Evolutionary conservation across 2,113 vertebrate genomes (phyloP), one percentile per base, ranked within the genome.

Genomic region (Menura novaehollandiae): DNA sequence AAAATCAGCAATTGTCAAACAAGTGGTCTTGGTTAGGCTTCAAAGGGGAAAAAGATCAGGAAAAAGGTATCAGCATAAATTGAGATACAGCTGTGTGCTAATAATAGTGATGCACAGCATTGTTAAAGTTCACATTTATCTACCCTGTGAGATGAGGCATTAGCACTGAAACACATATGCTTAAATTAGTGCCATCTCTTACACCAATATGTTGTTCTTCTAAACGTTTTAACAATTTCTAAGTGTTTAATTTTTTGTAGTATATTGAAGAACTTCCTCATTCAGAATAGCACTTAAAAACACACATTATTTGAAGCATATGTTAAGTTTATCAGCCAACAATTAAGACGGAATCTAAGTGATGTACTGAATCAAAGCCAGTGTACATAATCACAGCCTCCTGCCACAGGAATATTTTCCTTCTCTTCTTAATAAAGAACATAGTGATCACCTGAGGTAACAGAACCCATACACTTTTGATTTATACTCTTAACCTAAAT

Each of bases 1-100:
- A 92, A 98, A 98, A 62, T 95, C 96, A 82, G 96, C 74, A 88
- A 97, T 97, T 97, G 37, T 97, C 97, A 95, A 98, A 98, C 16
- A 98, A 89, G 10, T 15, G 66, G 78, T 96, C 95, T 96, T 85
- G 77, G 60, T 97, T 87, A 95, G 97, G 96, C 95, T 98, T 83
- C 79, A 95, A 96, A 93, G 41, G 35, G 27, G 66, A 72, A 69
- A 85, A 33, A 87, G 56, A 15, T 24, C 47, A 62, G 21, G 43
- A 71, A 74, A 94, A 32, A 53, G 32, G 21, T 26, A 81, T 17
- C 59, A 68, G 52, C 37, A 56, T 46, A 77, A 90, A 86, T 90
- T 76, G 83, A 90, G 79, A 66, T 67, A 82, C 9, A 60, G 47
- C 20, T 63, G 8, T 59, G 39, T 41, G 35, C 35, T 68, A 52